Conservation (phyloP, 1,140 invertebrate genomes). For the Macrosteles quadrilineatus region DNA sequence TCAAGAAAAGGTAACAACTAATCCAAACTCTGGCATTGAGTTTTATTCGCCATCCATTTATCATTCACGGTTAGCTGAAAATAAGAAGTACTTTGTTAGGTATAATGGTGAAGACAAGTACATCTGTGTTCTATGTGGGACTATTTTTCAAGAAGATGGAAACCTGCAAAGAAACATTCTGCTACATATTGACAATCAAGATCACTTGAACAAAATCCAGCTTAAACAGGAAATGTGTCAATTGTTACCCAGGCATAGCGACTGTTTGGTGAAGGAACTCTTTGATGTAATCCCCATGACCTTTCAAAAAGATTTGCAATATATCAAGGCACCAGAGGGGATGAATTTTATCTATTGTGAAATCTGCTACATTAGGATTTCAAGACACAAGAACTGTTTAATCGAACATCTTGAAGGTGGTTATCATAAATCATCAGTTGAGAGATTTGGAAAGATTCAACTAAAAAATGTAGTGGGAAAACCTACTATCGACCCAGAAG, state of each 20-base stretch:
- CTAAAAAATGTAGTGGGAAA: background rate
- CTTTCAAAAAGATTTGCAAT: background rate
- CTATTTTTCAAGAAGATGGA: too few relatives aligned
- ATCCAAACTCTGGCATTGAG: background rate
- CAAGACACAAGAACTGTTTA: background rate
- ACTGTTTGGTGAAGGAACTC: too few relatives aligned
- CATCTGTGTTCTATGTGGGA: too few relatives aligned
- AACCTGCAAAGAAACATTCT: too few relatives aligned
- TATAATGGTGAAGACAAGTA: too few relatives aligned
- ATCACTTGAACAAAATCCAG: too few relatives aligned
- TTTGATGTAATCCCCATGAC: background rate
- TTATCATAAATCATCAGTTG: background rate
- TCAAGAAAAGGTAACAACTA: too few relatives aligned
- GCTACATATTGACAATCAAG: too few relatives aligned
- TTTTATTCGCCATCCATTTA: background rate
- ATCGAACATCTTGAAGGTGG: background rate
- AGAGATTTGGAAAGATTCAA: background rate
- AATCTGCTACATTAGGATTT: background rate
- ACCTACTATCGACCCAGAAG: background rate
- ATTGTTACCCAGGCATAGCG: too few relatives aligned
- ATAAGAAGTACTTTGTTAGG: background rate
- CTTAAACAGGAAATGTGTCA: too few relatives aligned
- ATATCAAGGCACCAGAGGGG: background rate
- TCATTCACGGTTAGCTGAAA: background rate
- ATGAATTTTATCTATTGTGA: background rate